Percentiles rank a stretch among this genome's conserved stretches.
phyloP scores from a whole-genome alignment of 2,888 invertebrate genomes.

The Anthrax anthrax region DNA sequence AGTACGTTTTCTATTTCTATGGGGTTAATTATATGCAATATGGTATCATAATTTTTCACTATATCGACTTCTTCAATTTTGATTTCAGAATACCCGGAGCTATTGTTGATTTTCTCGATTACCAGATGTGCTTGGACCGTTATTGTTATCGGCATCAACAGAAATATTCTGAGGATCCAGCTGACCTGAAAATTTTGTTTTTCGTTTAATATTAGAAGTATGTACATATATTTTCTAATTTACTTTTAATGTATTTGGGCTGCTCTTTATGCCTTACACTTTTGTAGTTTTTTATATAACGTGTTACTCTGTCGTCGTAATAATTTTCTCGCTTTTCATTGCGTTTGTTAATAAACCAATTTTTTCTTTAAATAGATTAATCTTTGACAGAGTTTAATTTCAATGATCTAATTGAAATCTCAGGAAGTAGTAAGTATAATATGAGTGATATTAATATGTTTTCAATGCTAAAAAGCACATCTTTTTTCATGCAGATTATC shows the following conservation, averaged over 20 bases:
- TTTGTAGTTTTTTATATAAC: slow-evolving; percentile 1
- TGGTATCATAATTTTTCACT: not conserved
- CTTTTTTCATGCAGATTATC: no score
- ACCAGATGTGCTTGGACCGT: not conserved
- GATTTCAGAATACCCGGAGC: not conserved
- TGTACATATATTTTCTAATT: not conserved
- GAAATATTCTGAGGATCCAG: not conserved
- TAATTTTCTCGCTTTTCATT: slow-evolving; percentile 2
- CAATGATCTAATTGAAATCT: no score
- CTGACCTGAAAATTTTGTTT: not conserved
- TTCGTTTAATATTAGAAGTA: no score
- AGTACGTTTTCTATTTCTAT: no score
- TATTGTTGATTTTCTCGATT: not conserved
- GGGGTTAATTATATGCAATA: no score
- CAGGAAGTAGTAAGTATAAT: no score
- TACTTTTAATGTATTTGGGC: not conserved
- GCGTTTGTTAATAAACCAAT: not conserved
- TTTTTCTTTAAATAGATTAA: not conserved
- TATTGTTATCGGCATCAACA: not conserved
- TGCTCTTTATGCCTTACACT: slow-evolving; percentile 1
- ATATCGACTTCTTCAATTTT: not conserved
- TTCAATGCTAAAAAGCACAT: no score
- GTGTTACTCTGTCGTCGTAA: not conserved
- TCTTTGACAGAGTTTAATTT: no score
- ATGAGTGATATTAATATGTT: no score